phyloP scores from a whole-genome alignment of 2,888 invertebrate species.

The Nephrotoma flavescens region DNA sequence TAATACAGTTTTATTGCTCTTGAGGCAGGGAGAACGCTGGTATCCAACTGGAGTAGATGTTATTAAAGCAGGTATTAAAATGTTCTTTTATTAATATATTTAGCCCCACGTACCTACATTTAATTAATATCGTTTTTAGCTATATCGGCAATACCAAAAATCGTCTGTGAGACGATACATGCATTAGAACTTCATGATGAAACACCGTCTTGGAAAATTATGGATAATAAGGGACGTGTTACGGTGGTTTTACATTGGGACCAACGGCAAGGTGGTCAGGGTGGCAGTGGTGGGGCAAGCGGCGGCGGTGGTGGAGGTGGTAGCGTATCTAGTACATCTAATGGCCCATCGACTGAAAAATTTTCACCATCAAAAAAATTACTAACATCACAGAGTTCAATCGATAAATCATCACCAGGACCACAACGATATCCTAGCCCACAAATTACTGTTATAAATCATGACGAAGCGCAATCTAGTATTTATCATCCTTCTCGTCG shows the following conservation, averaged over 20 bases:
- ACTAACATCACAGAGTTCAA: slow-evolving; percentile 42
- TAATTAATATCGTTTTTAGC: slow-evolving; percentile 38
- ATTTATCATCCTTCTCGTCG: slow-evolving; percentile 32
- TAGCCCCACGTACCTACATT: background rate
- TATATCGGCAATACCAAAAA: slow-evolving; percentile 89
- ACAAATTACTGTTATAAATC: slow-evolving; percentile 88
- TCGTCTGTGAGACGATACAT: slow-evolving; percentile 94
- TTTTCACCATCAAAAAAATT: slow-evolving; percentile 34
- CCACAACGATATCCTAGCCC: slow-evolving; percentile 47
- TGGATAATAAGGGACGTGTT: slow-evolving; percentile 95
- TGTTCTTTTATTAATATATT: too few relatives aligned
- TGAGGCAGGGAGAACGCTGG: slow-evolving; percentile 85
- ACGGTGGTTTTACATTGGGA: slow-evolving; percentile 96
- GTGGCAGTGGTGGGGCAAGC: slow-evolving; percentile 33
- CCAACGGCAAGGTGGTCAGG: slow-evolving; percentile 57
- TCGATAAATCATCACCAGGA: slow-evolving; percentile 41
- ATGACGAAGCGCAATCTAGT: slow-evolving; percentile 58
- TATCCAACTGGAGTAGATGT: slow-evolving; percentile 88
- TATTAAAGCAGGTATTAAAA: slow-evolving; percentile 77
- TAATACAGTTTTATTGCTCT: slow-evolving; percentile 76
- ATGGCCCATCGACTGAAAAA: slow-evolving; percentile 28
- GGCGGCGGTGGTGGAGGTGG: slow-evolving; percentile 38
- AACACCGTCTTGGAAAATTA: slow-evolving; percentile 95
- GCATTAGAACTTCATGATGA: slow-evolving; percentile 91
- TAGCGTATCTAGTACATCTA: slow-evolving; percentile 25